Percentiles rank a stretch among this genome's conserved stretches.
Conservation (phyloP, 2,113 vertebrate genomes). For the Vombatus ursinus region DNA sequence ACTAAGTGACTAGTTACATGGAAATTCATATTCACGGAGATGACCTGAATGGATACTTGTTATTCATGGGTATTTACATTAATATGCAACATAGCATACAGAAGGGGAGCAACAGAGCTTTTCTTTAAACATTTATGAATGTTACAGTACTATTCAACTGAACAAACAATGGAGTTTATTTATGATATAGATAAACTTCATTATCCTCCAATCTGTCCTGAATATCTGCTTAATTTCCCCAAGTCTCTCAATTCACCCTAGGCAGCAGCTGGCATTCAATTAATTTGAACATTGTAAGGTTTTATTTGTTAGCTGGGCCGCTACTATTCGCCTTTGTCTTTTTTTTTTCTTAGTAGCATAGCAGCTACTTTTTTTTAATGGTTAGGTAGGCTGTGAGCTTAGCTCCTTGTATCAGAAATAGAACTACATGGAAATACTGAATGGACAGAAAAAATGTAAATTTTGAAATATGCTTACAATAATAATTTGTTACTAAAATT, state of each 20-base stretch:
- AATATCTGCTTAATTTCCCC: constrained; percentile 55
- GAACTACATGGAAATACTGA: neutral
- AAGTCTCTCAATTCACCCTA: constrained; percentile 54
- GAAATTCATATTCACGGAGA: constrained; percentile 66
- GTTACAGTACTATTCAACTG: constrained; percentile 39
- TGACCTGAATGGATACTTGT: constrained; percentile 52
- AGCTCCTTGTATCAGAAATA: neutral
- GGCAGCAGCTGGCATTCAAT: constrained; percentile 47
- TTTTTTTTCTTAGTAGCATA: constrained; percentile 34
- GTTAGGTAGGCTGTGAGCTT: constrained; percentile 6
- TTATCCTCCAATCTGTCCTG: constrained; percentile 43
- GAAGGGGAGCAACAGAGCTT: neutral
- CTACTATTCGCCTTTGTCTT: constrained; percentile 50
- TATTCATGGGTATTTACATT: constrained; percentile 58
- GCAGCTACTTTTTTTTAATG: constrained; percentile 21
- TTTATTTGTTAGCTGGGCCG: constrained; percentile 52
- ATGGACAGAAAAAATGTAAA: neutral
- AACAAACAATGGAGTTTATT: constrained; percentile 67
- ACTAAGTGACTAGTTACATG: constrained; percentile 56
- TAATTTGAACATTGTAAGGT: constrained; percentile 61
- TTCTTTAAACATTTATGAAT: constrained; percentile 51
- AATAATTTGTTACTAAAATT: constrained; percentile 9
- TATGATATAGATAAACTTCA: constrained; percentile 62
- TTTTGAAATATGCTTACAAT: neutral
- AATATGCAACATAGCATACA: constrained; percentile 23